These are phyloP conservation scores for Mamestra configurata DNA, from an alignment of 1,140 invertebrate genomes.

Conservation along the genomic window DNA sequence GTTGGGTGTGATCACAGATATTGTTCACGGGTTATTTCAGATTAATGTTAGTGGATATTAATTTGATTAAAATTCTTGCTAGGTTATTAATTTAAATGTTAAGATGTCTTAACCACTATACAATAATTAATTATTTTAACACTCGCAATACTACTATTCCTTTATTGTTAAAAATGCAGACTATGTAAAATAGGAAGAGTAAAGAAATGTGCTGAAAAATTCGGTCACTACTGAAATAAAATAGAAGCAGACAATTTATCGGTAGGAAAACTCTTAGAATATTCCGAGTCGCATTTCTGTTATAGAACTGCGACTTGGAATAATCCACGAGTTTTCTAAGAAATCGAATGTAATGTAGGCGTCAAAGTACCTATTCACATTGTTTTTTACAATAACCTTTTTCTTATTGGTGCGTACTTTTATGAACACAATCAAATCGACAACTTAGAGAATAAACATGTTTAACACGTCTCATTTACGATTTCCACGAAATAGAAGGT, in stretches of 20 bases:
- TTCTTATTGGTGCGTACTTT: too few relatives aligned
- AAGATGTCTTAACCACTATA: too few relatives aligned
- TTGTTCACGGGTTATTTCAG: slow-evolving; percentile 27
- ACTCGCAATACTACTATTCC: background rate
- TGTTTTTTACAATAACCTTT: too few relatives aligned
- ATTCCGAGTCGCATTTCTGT: background rate
- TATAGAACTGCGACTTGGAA: too few relatives aligned
- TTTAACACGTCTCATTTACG: too few relatives aligned
- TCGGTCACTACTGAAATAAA: slow-evolving; percentile 18
- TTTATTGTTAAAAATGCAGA: background rate
- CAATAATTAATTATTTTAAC: background rate
- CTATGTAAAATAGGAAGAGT: background rate
- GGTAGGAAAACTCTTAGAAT: background rate
- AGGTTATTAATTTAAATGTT: too few relatives aligned
- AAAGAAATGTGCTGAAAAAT: slow-evolving; percentile 21
- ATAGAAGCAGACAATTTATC: slow-evolving; percentile 22
- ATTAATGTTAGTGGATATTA: background rate
- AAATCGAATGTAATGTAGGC: too few relatives aligned
- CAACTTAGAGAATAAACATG: too few relatives aligned
- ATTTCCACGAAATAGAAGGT: too few relatives aligned
- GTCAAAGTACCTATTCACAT: too few relatives aligned
- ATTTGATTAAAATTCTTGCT: background rate
- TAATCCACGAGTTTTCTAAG: too few relatives aligned
- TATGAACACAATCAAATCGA: too few relatives aligned
- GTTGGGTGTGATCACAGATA: slow-evolving; percentile 4